Conservation (phyloP, 92 coral and sea anemone species). For the Epizoanthus rinbou region DNA sequence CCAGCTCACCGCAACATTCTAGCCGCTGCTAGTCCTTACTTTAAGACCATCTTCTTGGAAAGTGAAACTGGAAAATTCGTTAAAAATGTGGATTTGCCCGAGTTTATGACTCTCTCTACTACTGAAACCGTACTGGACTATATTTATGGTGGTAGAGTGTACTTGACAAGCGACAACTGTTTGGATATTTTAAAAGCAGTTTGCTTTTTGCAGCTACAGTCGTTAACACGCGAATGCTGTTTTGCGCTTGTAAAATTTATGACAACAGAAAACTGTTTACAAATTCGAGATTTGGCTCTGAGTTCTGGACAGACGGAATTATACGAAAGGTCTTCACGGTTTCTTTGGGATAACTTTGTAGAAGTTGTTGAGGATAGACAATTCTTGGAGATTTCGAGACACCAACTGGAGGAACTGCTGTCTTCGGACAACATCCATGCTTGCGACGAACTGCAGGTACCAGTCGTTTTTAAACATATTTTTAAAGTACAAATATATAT, state of each 20-base stretch:
- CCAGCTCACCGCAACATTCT: constrained; percentile 79
- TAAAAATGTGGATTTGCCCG: constrained; percentile 67
- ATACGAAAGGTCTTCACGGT: constrained; percentile 67
- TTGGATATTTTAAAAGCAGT: constrained; percentile 76
- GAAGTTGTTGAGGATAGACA: constrained; percentile 47
- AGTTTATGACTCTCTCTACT: constrained; percentile 50
- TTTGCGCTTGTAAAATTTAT: constrained; percentile 69
- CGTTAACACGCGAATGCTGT: constrained; percentile 70
- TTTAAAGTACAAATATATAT: background rate
- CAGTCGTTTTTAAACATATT: background rate
- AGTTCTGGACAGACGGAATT: constrained; percentile 61
- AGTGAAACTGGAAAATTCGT: constrained; percentile 70
- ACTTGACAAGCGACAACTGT: constrained; percentile 62
- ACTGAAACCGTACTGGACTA: constrained; percentile 71
- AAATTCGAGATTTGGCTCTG: constrained; percentile 61
- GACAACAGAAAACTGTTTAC: constrained; percentile 70
- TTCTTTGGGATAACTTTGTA: constrained; percentile 61
- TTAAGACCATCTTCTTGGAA: constrained; percentile 76
- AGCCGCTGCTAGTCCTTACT: constrained; percentile 84
- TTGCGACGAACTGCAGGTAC: constrained; percentile 79
- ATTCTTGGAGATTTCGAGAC: constrained; percentile 67
- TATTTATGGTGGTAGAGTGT: constrained; percentile 74
- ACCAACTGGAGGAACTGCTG: constrained; percentile 62
- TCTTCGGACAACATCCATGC: constrained; percentile 63
- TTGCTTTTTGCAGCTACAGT: constrained; percentile 67